A percentile compares a stretch with the other conserved stretches of the same genome.
phyloP scores from a whole-genome alignment of 2,797 vertebrate species.

The Petrocephalus schoutedeni region DNA sequence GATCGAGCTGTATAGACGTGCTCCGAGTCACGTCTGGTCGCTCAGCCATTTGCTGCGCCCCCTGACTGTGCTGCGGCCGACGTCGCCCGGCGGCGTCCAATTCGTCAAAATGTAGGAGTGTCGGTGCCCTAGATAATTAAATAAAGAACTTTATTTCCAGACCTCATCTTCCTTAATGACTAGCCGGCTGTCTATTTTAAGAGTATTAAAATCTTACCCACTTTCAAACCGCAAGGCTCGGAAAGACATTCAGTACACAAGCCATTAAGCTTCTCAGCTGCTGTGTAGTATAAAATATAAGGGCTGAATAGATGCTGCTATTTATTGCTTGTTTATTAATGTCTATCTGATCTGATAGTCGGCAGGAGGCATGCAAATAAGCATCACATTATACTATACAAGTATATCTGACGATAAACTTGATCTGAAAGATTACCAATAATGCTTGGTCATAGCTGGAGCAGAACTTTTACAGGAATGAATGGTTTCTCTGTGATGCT shows the following conservation, averaged over 20 bases:
- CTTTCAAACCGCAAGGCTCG: background rate
- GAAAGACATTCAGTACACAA: background rate
- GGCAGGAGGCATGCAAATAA: background rate
- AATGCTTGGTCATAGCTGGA: background rate
- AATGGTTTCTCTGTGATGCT: background rate
- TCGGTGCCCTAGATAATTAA: background rate
- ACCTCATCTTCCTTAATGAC: conserved; percentile 1
- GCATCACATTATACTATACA: background rate
- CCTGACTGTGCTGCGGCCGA: background rate
- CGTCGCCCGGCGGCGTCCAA: background rate
- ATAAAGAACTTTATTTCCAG: background rate
- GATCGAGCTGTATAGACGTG: background rate
- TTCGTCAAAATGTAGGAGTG: background rate
- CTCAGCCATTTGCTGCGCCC: background rate
- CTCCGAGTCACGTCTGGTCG: background rate
- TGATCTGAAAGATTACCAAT: background rate
- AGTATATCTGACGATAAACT: background rate
- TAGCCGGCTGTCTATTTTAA: background rate
- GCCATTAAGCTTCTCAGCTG: background rate
- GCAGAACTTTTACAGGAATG: background rate
- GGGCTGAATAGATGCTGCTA: background rate
- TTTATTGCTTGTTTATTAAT: background rate
- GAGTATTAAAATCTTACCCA: background rate
- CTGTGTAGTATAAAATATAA: background rate
- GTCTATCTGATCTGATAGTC: no score